Evolutionary conservation across 2,888 invertebrate genomes (phyloP), one percentile per base, ranked within the genome.

Genomic region (Caenorhabditis sp.): DNA sequence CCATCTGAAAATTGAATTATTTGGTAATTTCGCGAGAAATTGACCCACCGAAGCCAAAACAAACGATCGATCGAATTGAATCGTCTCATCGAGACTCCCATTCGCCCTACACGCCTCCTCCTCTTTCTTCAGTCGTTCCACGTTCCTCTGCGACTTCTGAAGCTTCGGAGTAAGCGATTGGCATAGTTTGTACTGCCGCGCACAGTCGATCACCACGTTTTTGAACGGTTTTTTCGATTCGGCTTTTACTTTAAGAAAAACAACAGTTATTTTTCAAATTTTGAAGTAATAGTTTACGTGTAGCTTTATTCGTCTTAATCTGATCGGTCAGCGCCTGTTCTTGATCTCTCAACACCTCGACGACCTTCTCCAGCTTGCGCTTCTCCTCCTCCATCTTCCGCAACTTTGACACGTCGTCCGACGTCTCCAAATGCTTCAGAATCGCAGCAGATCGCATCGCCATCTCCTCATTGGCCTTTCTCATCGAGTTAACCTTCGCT

Each of bases 361-460:
- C 71, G 18, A 40, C 44, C 28, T 67, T 55, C 32, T 62, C 71
- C n/a, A 79, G 20, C 15, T 28, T n/a, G 2, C 67, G 24, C 22
- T 71, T 67, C n/a, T 71, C 71, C 37, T 79, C 79, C 50, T 79
- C 79, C 71, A 72, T 71, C 22, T 32, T 51, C 15, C 79, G 65
- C 6, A 79, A 26, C 5, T 72, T 32, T 1, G 37, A n/a, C 4
- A 71, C 79, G 24, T 65, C 71, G 2, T 55, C 40, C 2, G 79
- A 79, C 9, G 71, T 72, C 20, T 79, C 71, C 44, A 79, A 50
- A 28, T 61, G 60, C 47, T 50, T 71, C 13, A 58, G 37, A 28
- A 79, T 71, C 5, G 55, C 32, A n/a, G 47, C 37, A 20, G 47
- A 44, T 55, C 50, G 47, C 44, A 40, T 6, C 15, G 35, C 26